Base-by-base conservation (phyloP, 2,888 invertebrate species). In the Dynastes hyllus region DNA sequence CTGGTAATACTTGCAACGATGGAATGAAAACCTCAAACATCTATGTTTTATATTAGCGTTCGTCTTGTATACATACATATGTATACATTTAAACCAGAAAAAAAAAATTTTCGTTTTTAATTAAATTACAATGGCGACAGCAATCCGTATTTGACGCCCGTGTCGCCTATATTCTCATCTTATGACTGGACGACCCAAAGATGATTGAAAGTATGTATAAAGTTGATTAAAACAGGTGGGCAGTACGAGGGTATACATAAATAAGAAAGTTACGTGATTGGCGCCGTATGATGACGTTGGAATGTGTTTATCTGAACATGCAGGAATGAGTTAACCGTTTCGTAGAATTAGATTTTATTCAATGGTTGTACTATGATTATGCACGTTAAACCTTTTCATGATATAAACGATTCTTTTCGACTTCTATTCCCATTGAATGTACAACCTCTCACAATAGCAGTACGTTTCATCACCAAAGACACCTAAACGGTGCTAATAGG, bases 141-240 rank as follows among this genome's bases (percentile, higher is more conserved):
- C 11, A 45, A 45, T 45, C 11, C 11, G 11, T 11, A 11, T 45
- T 45, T 13, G 63, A 32, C 29, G 27, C 29, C 29, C 29, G 63
- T 2, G 32, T 45, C 45, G 45, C 45, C 45, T 45, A 45, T 45
- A 2, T 45, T 45, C 45, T 45, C 45, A 45, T 45, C 8, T 45
- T 45, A 11, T 11, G 11, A 63, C 27, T 32, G 13, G 13, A 63
- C 27, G 29, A 32, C 2, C 11, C 63, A 32, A 63, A 37, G 63
- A 32, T 63, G 63, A 63, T 63, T 32, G 63, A 63, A 63, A 63
- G 63, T 63, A 29, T 11, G 27, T 13, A 29, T 9, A 3, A 11
- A 8, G 32, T 63, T 13, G 63, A 63, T 63, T 32, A 32, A n/a
- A 29, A 32, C 63, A 63, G 63, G 63, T 63, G 63, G 63, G 63